Conservation (phyloP, 2,113 vertebrate species). For the Phyllostomus discolor region DNA sequence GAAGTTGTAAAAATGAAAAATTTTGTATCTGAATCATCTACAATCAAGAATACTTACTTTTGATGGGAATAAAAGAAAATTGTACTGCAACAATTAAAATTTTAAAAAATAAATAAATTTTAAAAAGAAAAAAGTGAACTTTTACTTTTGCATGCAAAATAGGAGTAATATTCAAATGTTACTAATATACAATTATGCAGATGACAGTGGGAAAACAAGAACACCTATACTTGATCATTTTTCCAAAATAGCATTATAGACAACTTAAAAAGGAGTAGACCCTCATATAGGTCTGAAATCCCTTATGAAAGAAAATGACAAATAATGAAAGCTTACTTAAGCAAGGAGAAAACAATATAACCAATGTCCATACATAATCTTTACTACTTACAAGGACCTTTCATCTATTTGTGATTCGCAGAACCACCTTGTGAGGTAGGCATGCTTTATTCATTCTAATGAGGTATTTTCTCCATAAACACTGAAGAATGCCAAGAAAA, state of each 20-base stretch:
- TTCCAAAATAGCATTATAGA: not conserved
- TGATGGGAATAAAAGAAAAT: no score
- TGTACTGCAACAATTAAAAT: no score
- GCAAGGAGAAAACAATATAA: not conserved
- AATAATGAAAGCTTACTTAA: not conserved
- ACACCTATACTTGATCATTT: not conserved
- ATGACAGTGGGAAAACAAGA: not conserved
- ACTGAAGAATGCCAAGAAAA: not conserved
- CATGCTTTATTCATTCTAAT: not conserved
- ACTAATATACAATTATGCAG: not conserved
- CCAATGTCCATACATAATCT: not conserved
- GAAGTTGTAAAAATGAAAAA: not conserved
- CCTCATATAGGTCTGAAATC: not conserved
- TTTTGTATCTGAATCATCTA: not conserved
- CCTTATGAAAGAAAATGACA: constrained; percentile 20
- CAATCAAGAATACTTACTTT: not conserved
- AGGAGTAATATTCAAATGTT: not conserved
- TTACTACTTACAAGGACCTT: not conserved
- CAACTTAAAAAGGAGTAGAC: not conserved
- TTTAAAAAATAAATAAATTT: no score
- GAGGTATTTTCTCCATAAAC: not conserved
- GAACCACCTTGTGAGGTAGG: not conserved
- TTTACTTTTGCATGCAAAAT: not conserved
- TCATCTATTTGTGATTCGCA: not conserved
- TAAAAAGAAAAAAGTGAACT: not conserved